These are phyloP conservation scores for Stomatorhinus ivindoensis DNA, from an alignment of 2,113 vertebrate genomes.

Conservation along the genomic window DNA sequence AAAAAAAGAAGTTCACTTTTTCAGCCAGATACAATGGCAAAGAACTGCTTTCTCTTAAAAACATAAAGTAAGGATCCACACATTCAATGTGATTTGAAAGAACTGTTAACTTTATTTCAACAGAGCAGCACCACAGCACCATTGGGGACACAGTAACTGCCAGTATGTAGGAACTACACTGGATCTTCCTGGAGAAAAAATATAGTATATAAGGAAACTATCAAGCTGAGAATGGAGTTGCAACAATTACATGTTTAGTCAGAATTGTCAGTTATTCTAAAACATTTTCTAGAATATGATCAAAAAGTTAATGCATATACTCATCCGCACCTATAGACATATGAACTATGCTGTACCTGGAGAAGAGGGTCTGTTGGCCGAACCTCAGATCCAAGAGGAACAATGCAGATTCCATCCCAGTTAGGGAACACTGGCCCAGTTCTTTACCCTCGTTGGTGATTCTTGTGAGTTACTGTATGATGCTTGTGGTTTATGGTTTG, in stretches of 20 bases:
- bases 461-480: not conserved
- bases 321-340: too few species aligned
- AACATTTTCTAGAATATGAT: not conserved
- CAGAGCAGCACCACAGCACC: not conserved
- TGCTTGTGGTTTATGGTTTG: not conserved
- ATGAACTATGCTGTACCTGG: too few species aligned
- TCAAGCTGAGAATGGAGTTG: not conserved
- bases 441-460: not conserved
- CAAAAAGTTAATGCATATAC: too few species aligned
- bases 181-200: not conserved
- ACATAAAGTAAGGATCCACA: too few species aligned
- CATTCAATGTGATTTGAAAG: not conserved
- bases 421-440: not conserved
- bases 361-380: not conserved
- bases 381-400: not conserved
- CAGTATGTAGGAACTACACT: not conserved
- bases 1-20: too few species aligned
- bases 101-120: not conserved
- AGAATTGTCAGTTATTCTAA: not conserved
- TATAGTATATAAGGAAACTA: not conserved
- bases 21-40: too few species aligned
- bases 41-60: too few species aligned
- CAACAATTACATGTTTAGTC: not conserved
- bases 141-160: not conserved
- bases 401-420: not conserved